Conservation (phyloP, 2,113 vertebrate genomes). For the Vireo altiloquus region DNA sequence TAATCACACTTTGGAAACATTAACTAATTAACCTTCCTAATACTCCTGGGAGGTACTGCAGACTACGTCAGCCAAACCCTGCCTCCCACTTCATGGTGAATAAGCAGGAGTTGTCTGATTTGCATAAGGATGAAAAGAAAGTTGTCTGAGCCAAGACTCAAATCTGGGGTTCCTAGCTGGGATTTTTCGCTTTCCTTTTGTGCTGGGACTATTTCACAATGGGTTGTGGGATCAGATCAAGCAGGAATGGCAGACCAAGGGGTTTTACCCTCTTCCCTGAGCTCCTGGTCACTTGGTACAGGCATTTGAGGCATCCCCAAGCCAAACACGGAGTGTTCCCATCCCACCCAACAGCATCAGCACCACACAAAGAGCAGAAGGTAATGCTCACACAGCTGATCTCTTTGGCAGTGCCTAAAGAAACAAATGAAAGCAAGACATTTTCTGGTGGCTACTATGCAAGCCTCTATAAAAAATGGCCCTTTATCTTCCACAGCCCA, state of each 20-base stretch:
- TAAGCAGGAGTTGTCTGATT: constrained; percentile 45
- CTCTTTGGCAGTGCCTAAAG: background rate
- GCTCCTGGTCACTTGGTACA: accelerated
- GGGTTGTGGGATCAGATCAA: background rate
- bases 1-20: constrained; percentile 45
- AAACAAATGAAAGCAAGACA: background rate
- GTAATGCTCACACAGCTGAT: accelerated
- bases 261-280: background rate
- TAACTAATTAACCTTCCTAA: constrained; percentile 59
- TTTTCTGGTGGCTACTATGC: background rate
- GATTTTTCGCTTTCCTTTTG: background rate
- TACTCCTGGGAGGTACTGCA: constrained; percentile 42
- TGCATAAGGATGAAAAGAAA: constrained; percentile 42
- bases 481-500: background rate
- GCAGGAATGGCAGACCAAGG: background rate
- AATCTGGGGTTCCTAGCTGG: background rate
- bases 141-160: background rate
- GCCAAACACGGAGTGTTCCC: background rate
- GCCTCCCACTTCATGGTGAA: constrained; percentile 43
- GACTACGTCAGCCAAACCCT: constrained; percentile 29
- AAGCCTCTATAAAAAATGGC: background rate
- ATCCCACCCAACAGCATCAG: background rate
- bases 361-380: background rate
- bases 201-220: background rate
- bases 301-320: background rate